Base-by-base conservation (phyloP, 2,888 invertebrate species). In the Eupithecia dodoneata region DNA sequence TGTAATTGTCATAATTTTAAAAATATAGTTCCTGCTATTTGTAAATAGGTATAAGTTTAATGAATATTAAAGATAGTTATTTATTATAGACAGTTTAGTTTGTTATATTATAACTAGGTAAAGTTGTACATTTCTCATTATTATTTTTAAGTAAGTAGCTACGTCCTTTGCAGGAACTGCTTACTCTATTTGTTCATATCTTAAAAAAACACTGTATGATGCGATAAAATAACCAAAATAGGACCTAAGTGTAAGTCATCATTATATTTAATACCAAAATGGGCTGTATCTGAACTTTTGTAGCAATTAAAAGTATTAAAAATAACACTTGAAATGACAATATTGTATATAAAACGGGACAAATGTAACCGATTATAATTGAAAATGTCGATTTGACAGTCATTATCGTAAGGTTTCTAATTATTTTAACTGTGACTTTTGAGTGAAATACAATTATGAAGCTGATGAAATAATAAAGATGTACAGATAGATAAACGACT, bases 11-110 rank as follows among this genome's bases (percentile, higher is more conserved):
- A 75, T 75, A 73, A 76, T 18, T 71, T 30, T 75, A 71, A 73
- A 69, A 78, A 70, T 69, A 80, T 73, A 70, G 80, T 80, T 81
- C 80, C 79, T 82, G 74, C 77, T 75, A 80, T 76, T 71, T 74
- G 75, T 77, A 80, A 76, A 76, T 74, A 75, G 63, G 70, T n/a
- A 70, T 70, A 70, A 18, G 45, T 30, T 9, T 70, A 30, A 30
- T 69, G 10, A 70, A 70, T 71, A 72, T 72, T 3, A 69, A 49
- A 52, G 59, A 63, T 65, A 75, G 65, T 69, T 78, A 81, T 76
- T 79, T 81, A 81, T 80, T 81, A 76, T 73, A 44, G 79, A 76
- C 13, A 65, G 71, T 52, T 44, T 45, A 18, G 47, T 30, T 47
- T 13, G 47, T 70, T 47, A 49, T 30, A 70, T 70, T 70, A 70